Conservation (phyloP, 2,888 invertebrate genomes). For the Drosophila villosipedis region DNA sequence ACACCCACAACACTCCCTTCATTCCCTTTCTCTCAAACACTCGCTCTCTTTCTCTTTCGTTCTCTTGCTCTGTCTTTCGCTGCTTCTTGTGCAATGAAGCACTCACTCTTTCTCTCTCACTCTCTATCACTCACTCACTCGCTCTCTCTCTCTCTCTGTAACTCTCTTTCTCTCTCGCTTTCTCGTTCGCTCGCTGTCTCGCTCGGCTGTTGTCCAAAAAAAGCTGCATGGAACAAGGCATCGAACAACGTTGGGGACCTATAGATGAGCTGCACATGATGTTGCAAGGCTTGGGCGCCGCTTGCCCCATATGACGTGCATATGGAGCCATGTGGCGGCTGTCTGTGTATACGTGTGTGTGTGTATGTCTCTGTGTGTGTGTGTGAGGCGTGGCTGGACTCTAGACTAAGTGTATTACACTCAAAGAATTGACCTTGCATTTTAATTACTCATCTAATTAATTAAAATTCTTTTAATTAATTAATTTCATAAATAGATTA, state of each 20-base stretch:
- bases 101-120: not conserved
- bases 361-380: slow-evolving; percentile 12
- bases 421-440: not conserved
- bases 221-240: slow-evolving; percentile 55
- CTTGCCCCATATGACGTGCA: slow-evolving; percentile 57
- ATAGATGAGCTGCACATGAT: slow-evolving; percentile 66
- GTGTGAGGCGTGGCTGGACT: slow-evolving; percentile 59
- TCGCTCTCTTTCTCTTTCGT: not conserved
- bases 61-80: not conserved
- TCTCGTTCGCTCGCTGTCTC: slow-evolving; percentile 26
- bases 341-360: slow-evolving; percentile 1
- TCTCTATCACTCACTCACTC: slow-evolving; percentile 1
- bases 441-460: not conserved
- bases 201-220: slow-evolving; percentile 54
- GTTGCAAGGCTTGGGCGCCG: slow-evolving; percentile 54
- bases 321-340: slow-evolving; percentile 18
- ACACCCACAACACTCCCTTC: not conserved
- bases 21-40: not conserved
- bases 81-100: slow-evolving; percentile 8
- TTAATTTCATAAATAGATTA: not conserved
- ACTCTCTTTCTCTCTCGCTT: slow-evolving; percentile 14
- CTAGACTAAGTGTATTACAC: slow-evolving; percentile 29
- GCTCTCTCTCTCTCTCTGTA: slow-evolving; percentile 6
- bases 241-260: slow-evolving; percentile 58
- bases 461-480: not conserved